Percentiles rank a stretch among this genome's conserved stretches.
Conservation (phyloP, 2,888 invertebrate species). For the Lithosia quadra region DNA sequence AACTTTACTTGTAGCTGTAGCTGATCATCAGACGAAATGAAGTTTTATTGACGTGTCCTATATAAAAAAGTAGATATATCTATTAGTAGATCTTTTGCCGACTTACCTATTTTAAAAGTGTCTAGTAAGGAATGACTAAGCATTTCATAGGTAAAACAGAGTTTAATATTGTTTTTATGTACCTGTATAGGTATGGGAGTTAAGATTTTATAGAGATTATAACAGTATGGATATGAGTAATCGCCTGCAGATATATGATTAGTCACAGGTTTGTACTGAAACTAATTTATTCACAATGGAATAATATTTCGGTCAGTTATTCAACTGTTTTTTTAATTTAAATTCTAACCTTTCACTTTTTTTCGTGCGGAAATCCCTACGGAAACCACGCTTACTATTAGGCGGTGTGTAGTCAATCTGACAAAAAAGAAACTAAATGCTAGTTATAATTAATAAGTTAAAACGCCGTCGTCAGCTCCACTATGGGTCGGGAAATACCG, state of each 20-base stretch:
- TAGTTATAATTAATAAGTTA: neutral
- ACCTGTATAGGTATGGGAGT: no score
- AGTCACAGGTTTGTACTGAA: conserved; percentile 2
- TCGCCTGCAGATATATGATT: neutral
- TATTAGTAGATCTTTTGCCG: no score
- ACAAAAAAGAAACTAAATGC: no score
- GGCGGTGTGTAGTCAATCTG: no score
- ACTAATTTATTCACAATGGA: neutral
- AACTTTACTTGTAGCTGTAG: no score
- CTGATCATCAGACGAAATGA: no score
- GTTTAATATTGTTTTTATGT: no score
- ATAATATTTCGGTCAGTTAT: neutral
- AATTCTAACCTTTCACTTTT: neutral
- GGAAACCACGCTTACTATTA: no score
- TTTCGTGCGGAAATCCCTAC: no score
- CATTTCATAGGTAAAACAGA: neutral
- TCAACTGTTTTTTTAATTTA: neutral
- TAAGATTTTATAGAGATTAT: neutral
- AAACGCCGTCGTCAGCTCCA: neutral
- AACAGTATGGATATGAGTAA: neutral
- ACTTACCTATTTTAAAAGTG: neutral
- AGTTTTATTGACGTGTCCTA: no score
- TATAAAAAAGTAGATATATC: no score
- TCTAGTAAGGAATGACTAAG: neutral
- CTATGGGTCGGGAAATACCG: neutral